Conservation (phyloP, 2,888 invertebrate species). For the Cosmorhoe ocellata region DNA sequence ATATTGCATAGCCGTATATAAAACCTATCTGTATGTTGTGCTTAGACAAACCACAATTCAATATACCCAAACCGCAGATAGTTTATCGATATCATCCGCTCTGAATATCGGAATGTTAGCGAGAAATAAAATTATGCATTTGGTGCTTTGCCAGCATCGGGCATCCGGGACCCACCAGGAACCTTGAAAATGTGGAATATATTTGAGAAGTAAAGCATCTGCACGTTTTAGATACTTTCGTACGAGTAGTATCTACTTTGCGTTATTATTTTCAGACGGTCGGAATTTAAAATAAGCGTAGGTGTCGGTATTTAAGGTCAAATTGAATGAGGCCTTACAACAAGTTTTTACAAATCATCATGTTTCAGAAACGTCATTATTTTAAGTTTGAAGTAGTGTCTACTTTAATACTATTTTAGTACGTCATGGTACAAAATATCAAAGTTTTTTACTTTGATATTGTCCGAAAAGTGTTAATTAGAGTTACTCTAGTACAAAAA, state of each 20-base stretch:
- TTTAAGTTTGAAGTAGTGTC: too few relatives aligned
- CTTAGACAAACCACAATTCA: constrained; percentile 26
- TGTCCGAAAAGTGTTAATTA: too few relatives aligned
- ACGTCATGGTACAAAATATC: too few relatives aligned
- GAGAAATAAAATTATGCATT: constrained; percentile 28
- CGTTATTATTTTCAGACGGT: constrained; percentile 13
- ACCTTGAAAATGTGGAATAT: constrained; percentile 10
- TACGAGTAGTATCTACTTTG: constrained; percentile 1
- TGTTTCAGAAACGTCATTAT: too few relatives aligned
- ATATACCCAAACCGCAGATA: constrained; percentile 21
- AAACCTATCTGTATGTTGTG: too few relatives aligned
- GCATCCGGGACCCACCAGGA: constrained; percentile 6
- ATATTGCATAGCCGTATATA: too few relatives aligned
- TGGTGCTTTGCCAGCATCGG: constrained; percentile 27
- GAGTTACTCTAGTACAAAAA: too few relatives aligned
- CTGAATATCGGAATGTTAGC: constrained; percentile 27
- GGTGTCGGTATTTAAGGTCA: too few relatives aligned
- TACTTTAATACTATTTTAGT: too few relatives aligned
- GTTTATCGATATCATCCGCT: constrained; percentile 24
- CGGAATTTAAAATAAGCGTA: not conserved
- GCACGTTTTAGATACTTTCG: constrained; percentile 12
- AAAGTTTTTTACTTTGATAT: too few relatives aligned
- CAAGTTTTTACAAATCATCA: too few relatives aligned
- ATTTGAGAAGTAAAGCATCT: not conserved
- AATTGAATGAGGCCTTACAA: too few relatives aligned